phyloP scores from a whole-genome alignment of 2,888 invertebrate genomes.

The Anagyrus pseudococci region DNA sequence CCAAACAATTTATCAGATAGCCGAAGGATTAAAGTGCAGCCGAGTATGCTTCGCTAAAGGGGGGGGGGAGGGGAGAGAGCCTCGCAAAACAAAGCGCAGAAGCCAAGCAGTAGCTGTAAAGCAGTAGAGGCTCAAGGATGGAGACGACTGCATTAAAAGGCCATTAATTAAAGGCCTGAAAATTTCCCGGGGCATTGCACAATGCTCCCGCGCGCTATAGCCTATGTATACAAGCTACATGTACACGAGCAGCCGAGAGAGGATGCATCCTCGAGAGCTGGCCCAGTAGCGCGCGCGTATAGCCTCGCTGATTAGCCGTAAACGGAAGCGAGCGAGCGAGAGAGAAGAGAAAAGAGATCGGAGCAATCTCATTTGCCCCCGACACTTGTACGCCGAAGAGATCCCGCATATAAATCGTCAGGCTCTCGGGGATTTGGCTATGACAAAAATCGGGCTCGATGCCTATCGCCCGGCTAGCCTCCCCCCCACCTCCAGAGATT shows the following conservation, averaged over 20 bases:
- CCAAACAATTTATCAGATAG: neutral
- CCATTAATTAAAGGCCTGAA: slow-evolving; percentile 28
- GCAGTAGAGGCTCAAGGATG: slow-evolving; percentile 19
- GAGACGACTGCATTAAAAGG: slow-evolving; percentile 25
- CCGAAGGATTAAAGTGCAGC: too few relatives aligned
- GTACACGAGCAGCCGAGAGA: neutral
- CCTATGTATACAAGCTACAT: neutral
- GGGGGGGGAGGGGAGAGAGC: neutral
- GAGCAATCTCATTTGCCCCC: slow-evolving; percentile 2
- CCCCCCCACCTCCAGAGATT: too few relatives aligned
- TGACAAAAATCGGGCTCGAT: slow-evolving; percentile 13
- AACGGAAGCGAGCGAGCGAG: slow-evolving; percentile 27
- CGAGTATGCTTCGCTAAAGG: neutral
- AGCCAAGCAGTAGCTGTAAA: neutral
- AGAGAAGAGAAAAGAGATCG: too few relatives aligned
- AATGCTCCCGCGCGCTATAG: neutral
- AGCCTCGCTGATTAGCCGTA: slow-evolving; percentile 15
- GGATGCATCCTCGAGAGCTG: too few relatives aligned
- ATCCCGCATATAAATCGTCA: neutral
- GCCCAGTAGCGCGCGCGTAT: neutral
- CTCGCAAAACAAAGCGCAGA: neutral
- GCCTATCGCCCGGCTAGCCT: neutral
- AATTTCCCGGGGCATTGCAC: slow-evolving; percentile 13
- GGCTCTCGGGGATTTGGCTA: neutral
- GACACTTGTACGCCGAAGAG: neutral